These are phyloP conservation scores for Thereva unica DNA, from an alignment of 2,888 invertebrate genomes.

Conservation along the genomic window DNA sequence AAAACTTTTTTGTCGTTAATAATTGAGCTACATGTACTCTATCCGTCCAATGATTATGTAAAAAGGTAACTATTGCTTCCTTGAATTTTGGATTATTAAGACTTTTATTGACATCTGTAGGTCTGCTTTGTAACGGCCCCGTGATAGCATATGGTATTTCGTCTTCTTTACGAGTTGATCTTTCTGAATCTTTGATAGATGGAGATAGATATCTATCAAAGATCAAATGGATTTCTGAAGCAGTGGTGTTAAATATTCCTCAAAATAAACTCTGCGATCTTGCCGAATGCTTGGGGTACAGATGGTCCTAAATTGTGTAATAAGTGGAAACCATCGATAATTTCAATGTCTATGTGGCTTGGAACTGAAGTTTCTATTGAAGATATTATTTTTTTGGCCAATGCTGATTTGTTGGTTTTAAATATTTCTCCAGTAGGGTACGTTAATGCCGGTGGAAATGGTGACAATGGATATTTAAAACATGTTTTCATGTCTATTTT, in stretches of 20 bases:
- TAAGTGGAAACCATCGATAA: conserved; percentile 40
- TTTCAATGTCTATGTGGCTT: conserved; percentile 33
- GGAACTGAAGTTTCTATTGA: conserved; percentile 29
- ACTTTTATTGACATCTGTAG: conserved; percentile 31
- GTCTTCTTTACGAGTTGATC: conserved; percentile 19
- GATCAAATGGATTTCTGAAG: conserved; percentile 23
- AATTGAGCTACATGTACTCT: neutral
- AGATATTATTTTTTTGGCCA: conserved; percentile 36
- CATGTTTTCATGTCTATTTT: conserved; percentile 25
- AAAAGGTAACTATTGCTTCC: conserved; percentile 19
- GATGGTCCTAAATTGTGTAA: conserved; percentile 37
- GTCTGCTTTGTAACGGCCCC: conserved; percentile 25
- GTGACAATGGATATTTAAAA: conserved; percentile 32
- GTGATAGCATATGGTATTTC: conserved; percentile 17
- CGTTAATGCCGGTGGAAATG: conserved; percentile 34
- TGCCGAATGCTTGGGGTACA: conserved; percentile 36
- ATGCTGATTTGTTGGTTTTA: conserved; percentile 37
- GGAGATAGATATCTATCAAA: conserved; percentile 31
- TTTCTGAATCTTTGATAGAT: conserved; percentile 34
- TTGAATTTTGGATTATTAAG: conserved; percentile 35
- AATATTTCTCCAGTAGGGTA: conserved; percentile 36
- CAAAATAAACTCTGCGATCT: conserved; percentile 38
- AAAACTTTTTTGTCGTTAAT: conserved; percentile 4
- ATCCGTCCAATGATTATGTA: conserved; percentile 7
- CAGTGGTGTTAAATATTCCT: conserved; percentile 34